Evolutionary conservation across 2,797 vertebrate genomes (phyloP).

Genomic region (Salarias fasciatus): DNA sequence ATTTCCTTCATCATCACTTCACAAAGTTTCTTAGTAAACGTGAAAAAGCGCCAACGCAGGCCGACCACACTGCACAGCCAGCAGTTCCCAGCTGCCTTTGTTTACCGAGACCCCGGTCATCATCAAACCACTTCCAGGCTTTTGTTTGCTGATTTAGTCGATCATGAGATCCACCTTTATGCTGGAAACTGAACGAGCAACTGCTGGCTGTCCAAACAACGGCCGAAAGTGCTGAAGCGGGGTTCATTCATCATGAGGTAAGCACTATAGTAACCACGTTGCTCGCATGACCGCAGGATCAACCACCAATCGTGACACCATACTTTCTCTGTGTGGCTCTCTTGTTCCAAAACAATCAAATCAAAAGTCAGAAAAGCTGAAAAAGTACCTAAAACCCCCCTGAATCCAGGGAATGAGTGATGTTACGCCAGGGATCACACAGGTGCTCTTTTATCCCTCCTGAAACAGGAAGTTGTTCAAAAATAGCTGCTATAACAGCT

Average conservation of each 20-base stretch:
- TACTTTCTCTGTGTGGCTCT: conserved; percentile 47
- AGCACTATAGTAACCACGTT: conserved; percentile 67
- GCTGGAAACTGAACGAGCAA: conserved; percentile 72
- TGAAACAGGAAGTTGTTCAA: conserved; percentile 60
- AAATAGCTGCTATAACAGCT: conserved; percentile 43
- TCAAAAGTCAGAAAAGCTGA: conserved; percentile 22
- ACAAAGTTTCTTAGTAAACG: conserved; percentile 47
- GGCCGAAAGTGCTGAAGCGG: conserved; percentile 81
- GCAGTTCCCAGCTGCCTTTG: conserved; percentile 71
- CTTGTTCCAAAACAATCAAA: conserved; percentile 19
- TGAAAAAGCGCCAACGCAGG: conserved; percentile 45
- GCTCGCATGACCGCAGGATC: conserved; percentile 67
- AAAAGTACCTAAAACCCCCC: conserved; percentile 20
- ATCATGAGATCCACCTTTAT: conserved; percentile 78
- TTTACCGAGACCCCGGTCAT: conserved; percentile 71
- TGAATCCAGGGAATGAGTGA: conserved; percentile 9
- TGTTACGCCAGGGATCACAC: conserved; percentile 9
- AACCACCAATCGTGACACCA: conserved; percentile 65
- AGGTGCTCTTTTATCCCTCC: conserved; percentile 60
- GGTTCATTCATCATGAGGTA: conserved; percentile 70
- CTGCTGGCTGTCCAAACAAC: conserved; percentile 76
- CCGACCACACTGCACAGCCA: conserved; percentile 66
- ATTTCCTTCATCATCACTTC: conserved; percentile 15
- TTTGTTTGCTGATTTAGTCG: conserved; percentile 79
- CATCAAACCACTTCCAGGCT: conserved; percentile 77